A percentile compares a stretch with the other conserved stretches of the same genome.
These are phyloP conservation scores for Babylonia areolata DNA, from an alignment of 1,140 invertebrate genomes.

Conservation along the genomic window DNA sequence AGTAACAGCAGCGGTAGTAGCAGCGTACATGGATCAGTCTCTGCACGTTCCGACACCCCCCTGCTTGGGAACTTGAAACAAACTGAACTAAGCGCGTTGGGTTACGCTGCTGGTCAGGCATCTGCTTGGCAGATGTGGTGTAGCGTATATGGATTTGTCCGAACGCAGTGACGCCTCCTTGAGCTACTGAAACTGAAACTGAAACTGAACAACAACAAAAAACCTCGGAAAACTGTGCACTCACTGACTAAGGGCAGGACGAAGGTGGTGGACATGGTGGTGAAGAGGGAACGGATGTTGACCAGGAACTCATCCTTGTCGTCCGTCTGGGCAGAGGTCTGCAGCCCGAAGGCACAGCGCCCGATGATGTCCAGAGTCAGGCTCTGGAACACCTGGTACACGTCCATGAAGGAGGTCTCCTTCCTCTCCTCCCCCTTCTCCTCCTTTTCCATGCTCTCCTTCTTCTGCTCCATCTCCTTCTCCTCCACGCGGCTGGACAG, in stretches of 20 bases:
- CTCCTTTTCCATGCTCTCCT: constrained; percentile 51
- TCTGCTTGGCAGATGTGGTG: no score
- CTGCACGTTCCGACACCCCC: no score
- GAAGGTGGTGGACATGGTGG: constrained; percentile 59
- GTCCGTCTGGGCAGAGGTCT: constrained; percentile 76
- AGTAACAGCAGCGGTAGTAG: no score
- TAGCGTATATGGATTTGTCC: no score
- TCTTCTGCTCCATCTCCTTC: background rate
- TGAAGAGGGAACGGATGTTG: constrained; percentile 62
- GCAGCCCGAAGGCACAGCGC: constrained; percentile 77
- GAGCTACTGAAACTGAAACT: constrained; percentile 59
- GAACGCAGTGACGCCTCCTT: no score
- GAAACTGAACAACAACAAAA: background rate
- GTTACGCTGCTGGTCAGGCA: no score
- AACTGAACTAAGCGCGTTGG: no score
- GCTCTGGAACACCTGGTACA: constrained; percentile 71
- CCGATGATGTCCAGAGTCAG: constrained; percentile 78
- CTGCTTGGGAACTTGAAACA: no score
- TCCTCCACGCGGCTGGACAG: constrained; percentile 45
- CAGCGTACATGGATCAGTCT: no score
- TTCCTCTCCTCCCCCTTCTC: background rate
- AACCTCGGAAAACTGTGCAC: constrained; percentile 29
- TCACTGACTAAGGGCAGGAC: constrained; percentile 70
- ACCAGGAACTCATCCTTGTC: constrained; percentile 69
- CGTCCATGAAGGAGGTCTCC: constrained; percentile 8